Percentiles rank a stretch among this genome's conserved stretches.
phyloP scores from a whole-genome alignment of 2,113 vertebrate species.

The Anoura caudifer region DNA sequence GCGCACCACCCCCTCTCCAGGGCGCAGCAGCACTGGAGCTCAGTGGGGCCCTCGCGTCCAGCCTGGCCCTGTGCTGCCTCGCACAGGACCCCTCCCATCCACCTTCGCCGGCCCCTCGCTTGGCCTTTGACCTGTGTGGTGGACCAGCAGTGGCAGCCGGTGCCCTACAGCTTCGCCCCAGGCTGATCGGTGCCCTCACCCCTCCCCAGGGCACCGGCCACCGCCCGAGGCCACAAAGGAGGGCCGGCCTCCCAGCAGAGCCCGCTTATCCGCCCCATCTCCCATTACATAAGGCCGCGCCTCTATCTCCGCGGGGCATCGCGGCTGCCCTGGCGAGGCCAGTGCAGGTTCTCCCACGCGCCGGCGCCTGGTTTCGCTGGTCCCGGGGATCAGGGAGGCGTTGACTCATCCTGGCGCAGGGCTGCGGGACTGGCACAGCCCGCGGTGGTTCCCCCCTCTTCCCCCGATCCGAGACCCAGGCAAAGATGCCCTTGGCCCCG shows the following conservation, averaged over 20 bases:
- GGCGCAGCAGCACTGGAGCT: background rate
- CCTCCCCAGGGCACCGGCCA: background rate
- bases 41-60: background rate
- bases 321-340: background rate
- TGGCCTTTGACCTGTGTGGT: rapidly evolving
- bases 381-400: background rate
- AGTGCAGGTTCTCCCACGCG: conserved; percentile 46
- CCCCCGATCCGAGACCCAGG: background rate
- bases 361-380: background rate
- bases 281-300: conserved; percentile 39
- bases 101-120: background rate
- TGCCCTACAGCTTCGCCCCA: rapidly evolving
- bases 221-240: background rate
- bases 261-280: conserved; percentile 47
- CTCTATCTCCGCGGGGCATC: conserved; percentile 61
- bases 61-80: background rate
- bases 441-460: background rate
- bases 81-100: background rate
- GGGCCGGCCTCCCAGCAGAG: background rate
- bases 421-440: background rate
- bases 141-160: too few species aligned
- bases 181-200: background rate
- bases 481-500: background rate
- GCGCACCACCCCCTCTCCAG: background rate
- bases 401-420: background rate